Conservation (phyloP, 2,888 invertebrate species). For the Lycocerus yunnanus region DNA sequence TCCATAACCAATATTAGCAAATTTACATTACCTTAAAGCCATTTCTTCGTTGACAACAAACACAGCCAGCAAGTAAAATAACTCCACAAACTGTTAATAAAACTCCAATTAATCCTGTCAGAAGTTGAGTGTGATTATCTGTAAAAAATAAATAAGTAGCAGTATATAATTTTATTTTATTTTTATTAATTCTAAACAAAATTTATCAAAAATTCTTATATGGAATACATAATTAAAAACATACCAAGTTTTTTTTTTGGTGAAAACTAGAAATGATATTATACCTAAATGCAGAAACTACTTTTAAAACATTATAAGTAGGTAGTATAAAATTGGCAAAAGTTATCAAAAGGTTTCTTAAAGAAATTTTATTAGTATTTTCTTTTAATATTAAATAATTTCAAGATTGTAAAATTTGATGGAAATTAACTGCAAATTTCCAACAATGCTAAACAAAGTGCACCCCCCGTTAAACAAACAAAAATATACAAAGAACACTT, state of each 20-base stretch:
- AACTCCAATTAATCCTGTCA: slow-evolving; percentile 51
- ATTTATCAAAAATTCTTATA: background rate
- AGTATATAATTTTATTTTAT: too few relatives aligned
- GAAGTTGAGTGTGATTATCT: slow-evolving; percentile 50
- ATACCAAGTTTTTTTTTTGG: background rate
- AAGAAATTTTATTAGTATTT: too few relatives aligned
- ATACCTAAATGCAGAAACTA: background rate
- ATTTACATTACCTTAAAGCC: slow-evolving; percentile 55
- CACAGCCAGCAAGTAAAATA: slow-evolving; percentile 50
- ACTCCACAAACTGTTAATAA: slow-evolving; percentile 54
- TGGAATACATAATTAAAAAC: too few relatives aligned
- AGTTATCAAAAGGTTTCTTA: background rate
- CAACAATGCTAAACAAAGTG: too few relatives aligned
- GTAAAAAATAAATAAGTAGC: slow-evolving; percentile 5
- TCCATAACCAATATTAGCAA: background rate
- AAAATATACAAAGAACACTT: too few relatives aligned
- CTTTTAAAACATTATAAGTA: background rate
- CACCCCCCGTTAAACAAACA: too few relatives aligned
- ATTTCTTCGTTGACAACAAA: slow-evolving; percentile 56
- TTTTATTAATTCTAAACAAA: background rate
- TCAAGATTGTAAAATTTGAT: background rate
- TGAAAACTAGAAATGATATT: background rate
- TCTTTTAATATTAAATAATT: background rate
- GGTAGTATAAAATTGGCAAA: background rate
- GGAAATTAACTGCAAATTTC: too few relatives aligned